A percentile compares a stretch with the other conserved stretches of the same genome.
phyloP scores from a whole-genome alignment of 2,113 vertebrate genomes.

The Aepyceros melampus region DNA sequence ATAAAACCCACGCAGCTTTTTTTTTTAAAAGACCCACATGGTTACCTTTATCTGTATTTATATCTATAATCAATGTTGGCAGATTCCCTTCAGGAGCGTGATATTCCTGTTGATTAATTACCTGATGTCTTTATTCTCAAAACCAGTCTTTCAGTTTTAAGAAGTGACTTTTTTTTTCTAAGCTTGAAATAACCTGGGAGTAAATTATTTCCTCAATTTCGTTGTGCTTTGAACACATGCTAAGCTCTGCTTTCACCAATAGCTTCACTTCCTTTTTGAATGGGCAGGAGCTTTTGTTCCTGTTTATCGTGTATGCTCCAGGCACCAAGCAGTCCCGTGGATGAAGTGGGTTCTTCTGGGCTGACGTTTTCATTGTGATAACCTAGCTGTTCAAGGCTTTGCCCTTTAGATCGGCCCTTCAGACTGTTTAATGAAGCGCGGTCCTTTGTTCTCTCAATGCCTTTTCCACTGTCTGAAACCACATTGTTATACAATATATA shows the following conservation, averaged over 20 bases:
- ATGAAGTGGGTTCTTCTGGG: conserved; percentile 62
- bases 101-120: conserved; percentile 61
- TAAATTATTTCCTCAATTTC: conserved; percentile 66
- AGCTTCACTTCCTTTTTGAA: conserved; percentile 38
- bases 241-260: conserved; percentile 51
- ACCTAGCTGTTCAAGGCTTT: conserved; percentile 67
- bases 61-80: background rate
- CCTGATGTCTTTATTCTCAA: conserved; percentile 63
- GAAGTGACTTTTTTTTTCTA: conserved; percentile 40
- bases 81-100: conserved; percentile 11
- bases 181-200: conserved; percentile 21
- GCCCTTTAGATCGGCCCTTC: conserved; percentile 76
- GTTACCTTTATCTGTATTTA: background rate
- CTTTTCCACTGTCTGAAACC: conserved; percentile 65
- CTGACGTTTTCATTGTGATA: conserved; percentile 77
- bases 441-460: conserved; percentile 72
- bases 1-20: conserved; percentile 27
- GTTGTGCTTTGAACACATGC: conserved; percentile 52
- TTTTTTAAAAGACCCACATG: background rate
- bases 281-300: conserved; percentile 73
- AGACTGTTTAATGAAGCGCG: conserved; percentile 78
- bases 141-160: background rate
- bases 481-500: conserved; percentile 54
- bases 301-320: conserved; percentile 70
- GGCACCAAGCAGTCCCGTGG: conserved; percentile 49